Base-by-base conservation (phyloP, 2,797 vertebrate species). In the Ispidina lecontei region DNA sequence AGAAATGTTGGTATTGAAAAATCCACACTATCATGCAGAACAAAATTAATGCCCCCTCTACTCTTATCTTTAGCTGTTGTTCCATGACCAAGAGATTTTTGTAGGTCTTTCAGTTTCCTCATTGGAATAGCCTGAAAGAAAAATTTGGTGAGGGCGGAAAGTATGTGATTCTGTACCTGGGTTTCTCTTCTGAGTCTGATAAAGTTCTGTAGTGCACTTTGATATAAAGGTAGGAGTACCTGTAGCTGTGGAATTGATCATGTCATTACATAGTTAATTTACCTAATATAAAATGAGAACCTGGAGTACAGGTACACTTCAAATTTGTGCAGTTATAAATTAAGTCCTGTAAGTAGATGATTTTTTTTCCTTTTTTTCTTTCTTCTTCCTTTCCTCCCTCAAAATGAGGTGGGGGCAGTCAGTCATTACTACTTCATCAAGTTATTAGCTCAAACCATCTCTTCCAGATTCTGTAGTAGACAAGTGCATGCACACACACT, bases 401-500 rank as follows among this genome's bases (percentile, higher is more conserved):
- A 31, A 79, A 69, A 63, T 31, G n/a, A 31, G 12, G n/a, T 9
- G 7, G n/a, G 23, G 22, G 12, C 31, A 26, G 16, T 83, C 4
- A 3, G 0, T 71, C 37, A 17, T 77, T 39, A 55, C 16, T n/a
- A 9, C 39, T 75, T 65, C 31, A 28, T 71, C 16, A 49, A 64
- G 64, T 80, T 51, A 44, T 29, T 82, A 63, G 26, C 58, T 74
- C n/a, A 80, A 41, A 7, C 41, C 28, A 9, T 76, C 16, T 14
- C 3, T 82, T 77, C 33, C 26, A 59, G 18, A 67, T 73, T 80
- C 37, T 56, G 49, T 84, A 26, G 3, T 17, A 77, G 58, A 29
- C 6, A 9, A 13, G 47, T 55, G 44, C 46, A 14, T n/a, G 22
- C 33, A 78, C 35, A 43, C 20, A 35, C 0, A 0, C 31, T 46